phyloP scores from a whole-genome alignment of 92 coral and sea anemone genomes.

The Siderastrea siderea region DNA sequence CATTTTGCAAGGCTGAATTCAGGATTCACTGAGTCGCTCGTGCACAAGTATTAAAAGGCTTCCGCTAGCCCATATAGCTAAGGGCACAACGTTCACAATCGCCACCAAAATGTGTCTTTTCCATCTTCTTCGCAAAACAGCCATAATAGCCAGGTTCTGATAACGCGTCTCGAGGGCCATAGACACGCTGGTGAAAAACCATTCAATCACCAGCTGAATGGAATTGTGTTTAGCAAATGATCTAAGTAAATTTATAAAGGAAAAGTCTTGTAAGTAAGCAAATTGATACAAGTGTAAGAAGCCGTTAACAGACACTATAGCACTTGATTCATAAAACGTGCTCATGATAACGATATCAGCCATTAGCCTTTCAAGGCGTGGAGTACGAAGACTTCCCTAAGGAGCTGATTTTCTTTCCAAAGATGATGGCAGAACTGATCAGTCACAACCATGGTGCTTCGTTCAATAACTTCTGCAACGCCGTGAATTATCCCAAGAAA shows the following conservation, averaged over 20 bases:
- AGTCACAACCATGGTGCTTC: neutral
- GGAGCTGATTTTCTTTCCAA: constrained; percentile 23
- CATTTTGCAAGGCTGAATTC: constrained; percentile 1
- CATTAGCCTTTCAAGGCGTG: constrained; percentile 42
- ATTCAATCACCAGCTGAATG: neutral
- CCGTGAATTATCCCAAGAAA: constrained; percentile 30
- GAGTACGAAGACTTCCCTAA: constrained; percentile 43
- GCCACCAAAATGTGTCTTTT: neutral
- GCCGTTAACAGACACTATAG: constrained; percentile 2
- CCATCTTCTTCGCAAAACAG: neutral
- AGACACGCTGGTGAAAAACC: too few relatives aligned
- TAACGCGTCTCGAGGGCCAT: too few relatives aligned
- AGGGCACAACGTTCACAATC: neutral
- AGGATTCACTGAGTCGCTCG: neutral
- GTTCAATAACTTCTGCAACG: neutral
- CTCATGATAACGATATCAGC: constrained; percentile 43
- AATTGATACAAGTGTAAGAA: too few relatives aligned
- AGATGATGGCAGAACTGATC: constrained; percentile 7
- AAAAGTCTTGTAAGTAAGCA: neutral
- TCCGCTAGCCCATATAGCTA: neutral
- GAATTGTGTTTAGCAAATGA: neutral
- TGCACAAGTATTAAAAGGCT: neutral
- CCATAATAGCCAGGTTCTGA: too few relatives aligned
- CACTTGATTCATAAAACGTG: constrained; percentile 16
- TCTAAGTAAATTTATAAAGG: neutral